phyloP scores from a whole-genome alignment of 2,888 invertebrate genomes.

The Melolontha melolontha region DNA sequence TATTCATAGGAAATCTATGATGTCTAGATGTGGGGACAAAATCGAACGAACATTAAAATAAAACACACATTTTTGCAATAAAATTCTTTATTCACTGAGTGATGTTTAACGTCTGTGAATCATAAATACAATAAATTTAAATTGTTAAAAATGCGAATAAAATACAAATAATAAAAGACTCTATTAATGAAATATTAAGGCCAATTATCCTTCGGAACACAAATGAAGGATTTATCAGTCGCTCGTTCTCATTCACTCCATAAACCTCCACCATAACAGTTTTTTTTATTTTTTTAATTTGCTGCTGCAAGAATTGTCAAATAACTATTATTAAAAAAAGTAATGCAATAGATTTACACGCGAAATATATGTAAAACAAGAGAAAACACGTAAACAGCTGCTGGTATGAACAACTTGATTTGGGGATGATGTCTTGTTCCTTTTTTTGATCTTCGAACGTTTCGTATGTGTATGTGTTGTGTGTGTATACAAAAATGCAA shows the following conservation, averaged over 20 bases:
- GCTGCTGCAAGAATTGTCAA: conserved; percentile 30
- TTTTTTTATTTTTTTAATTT: too few species aligned
- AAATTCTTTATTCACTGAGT: conserved; percentile 53
- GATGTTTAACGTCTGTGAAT: conserved; percentile 53
- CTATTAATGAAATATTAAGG: conserved; percentile 63
- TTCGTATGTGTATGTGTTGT: conserved; percentile 45
- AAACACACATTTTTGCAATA: conserved; percentile 43
- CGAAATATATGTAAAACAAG: conserved; percentile 27
- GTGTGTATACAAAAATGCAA: conserved; percentile 52
- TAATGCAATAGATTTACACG: conserved; percentile 29
- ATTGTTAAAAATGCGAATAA: conserved; percentile 59
- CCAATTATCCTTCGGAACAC: conserved; percentile 51
- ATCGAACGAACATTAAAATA: too few species aligned
- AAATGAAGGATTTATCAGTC: conserved; percentile 33
- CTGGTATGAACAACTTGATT: conserved; percentile 20
- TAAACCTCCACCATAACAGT: conserved; percentile 58
- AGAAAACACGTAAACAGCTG: conserved; percentile 26
- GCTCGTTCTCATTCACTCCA: conserved; percentile 45
- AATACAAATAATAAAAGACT: conserved; percentile 57
- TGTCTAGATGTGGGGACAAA: too few species aligned
- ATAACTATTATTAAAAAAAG: conserved; percentile 17
- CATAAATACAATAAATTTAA: conserved; percentile 58
- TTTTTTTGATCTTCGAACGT: conserved; percentile 16
- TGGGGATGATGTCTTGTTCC: conserved; percentile 5
- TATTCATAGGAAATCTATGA: too few species aligned